These are phyloP conservation scores for Artibeus lituratus DNA, from an alignment of 2,797 vertebrate genomes.

Conservation along the genomic window DNA sequence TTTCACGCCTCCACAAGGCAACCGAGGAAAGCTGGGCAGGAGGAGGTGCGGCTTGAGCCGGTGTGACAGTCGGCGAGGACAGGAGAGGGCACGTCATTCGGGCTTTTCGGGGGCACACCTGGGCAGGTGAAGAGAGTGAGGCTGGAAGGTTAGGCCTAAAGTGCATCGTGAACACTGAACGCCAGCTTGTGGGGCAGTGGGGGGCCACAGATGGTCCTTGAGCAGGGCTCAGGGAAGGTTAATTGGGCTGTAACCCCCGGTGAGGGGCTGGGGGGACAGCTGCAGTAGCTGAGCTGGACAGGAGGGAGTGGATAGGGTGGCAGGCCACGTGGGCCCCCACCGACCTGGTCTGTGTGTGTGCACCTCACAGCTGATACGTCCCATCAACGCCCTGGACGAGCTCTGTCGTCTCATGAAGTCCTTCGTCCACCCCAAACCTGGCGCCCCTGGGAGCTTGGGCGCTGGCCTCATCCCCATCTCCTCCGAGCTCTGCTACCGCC, in stretches of 20 bases:
- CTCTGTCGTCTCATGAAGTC: conserved; percentile 96
- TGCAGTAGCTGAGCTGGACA: neutral
- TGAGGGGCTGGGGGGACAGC: neutral
- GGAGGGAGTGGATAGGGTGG: fast-evolving
- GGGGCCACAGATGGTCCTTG: neutral
- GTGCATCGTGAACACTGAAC: neutral
- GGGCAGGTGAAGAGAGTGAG: neutral
- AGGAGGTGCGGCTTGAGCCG: neutral
- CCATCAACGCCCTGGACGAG: conserved; percentile 97
- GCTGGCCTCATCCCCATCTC: conserved; percentile 92
- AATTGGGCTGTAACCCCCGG: fast-evolving
- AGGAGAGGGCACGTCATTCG: neutral
- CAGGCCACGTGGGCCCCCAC: fast-evolving
- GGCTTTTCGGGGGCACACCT: neutral
- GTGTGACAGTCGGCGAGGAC: neutral
- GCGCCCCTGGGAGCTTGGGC: conserved; percentile 86
- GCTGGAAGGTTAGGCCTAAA: neutral
- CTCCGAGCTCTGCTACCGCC: conserved; percentile 95
- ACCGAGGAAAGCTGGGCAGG: fast-evolving
- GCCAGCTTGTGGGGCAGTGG: neutral
- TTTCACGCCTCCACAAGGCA: neutral
- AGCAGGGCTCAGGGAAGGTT: neutral
- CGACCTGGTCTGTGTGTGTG: fast-evolving
- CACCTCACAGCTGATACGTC: conserved; percentile 90
- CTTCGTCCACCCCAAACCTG: conserved; percentile 86